Percentiles rank a stretch among this genome's conserved stretches.
Conservation (phyloP, 2,888 invertebrate genomes). For the Agrotis clavis region DNA sequence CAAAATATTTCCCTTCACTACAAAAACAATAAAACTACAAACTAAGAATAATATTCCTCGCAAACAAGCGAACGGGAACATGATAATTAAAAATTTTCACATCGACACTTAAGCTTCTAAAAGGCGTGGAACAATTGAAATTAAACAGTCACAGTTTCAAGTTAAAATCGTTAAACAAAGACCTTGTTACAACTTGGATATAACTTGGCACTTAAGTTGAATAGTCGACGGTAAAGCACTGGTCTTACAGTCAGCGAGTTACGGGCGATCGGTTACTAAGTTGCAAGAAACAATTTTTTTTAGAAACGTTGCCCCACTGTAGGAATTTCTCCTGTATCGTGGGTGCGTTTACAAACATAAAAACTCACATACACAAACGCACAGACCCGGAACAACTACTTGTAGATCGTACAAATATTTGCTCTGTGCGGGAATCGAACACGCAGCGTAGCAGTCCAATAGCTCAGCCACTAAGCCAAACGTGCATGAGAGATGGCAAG, state of each 20-base stretch:
- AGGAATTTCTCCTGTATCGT: too few species aligned
- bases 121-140: constrained; percentile 70
- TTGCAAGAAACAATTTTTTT: background rate
- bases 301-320: too few species aligned
- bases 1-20: background rate
- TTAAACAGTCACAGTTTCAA: constrained; percentile 71
- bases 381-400: too few species aligned
- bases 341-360: too few species aligned
- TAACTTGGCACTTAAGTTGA: constrained; percentile 66
- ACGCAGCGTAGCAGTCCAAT: too few species aligned
- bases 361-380: too few species aligned
- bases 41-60: constrained; percentile 20
- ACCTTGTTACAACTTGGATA: constrained; percentile 67
- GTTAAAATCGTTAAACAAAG: constrained; percentile 71
- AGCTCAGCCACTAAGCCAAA: too few species aligned
- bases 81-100: constrained; percentile 62
- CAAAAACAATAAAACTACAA: constrained; percentile 20
- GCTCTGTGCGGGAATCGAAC: too few species aligned
- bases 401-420: too few species aligned
- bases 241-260: constrained; percentile 30
- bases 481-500: too few species aligned
- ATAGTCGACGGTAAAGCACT: constrained; percentile 45
- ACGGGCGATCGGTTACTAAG: background rate
- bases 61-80: constrained; percentile 43
- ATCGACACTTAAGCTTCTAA: constrained; percentile 58